Evolutionary conservation across 2,113 vertebrate species (phyloP), one percentile per base, ranked within the genome.

Genomic region (Corythornis cristatus): DNA sequence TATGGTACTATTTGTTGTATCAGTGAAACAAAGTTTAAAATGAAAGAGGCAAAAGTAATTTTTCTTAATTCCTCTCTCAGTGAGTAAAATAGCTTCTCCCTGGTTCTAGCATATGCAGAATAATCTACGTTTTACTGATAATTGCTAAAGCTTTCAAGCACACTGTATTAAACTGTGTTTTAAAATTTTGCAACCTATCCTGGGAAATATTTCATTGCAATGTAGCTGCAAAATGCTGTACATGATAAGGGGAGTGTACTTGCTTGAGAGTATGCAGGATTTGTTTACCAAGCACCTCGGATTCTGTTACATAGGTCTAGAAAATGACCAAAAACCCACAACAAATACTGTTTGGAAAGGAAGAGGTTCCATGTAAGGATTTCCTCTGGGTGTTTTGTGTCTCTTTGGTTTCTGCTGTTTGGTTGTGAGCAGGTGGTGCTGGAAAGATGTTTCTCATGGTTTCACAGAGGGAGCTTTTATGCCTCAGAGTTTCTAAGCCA

Each of bases 1-100:
- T 96, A 68, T 70, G 62, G 45, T 94, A 40, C 53, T 88, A 62
- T 83, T 92, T 94, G 8, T 89, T 93, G 53, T 80, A 88, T 80
- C 13, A 78, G 50, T 85, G 68, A 74, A 84, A 33, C 23, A 93
- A 84, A 83, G 43, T 74, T 93, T 85, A 75, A 92, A 94, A 88
- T 61, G 22, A 89, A 50, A 75, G 23, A 78, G n/a, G 74, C 25
- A 40, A 40, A 76, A 93, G 13, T 12, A 2, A 18, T 57, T 58
- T 57, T 62, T 51, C 17, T 80, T 72, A 1, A 0, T 83, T 82
- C 50, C 14, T 67, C 42, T 78, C 14, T 28, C 42, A 29, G 53
- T 22, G 23, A 75, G 28, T 15, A 71, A 62, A 94, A 66, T 29
- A 57, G 37, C 35, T 85, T 93, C n/a, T 56, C 15, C 28, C 11